Evolutionary conservation across 2,888 invertebrate genomes (phyloP), one percentile per base, ranked within the genome.

Genomic region (Drosophila setosimentum): DNA sequence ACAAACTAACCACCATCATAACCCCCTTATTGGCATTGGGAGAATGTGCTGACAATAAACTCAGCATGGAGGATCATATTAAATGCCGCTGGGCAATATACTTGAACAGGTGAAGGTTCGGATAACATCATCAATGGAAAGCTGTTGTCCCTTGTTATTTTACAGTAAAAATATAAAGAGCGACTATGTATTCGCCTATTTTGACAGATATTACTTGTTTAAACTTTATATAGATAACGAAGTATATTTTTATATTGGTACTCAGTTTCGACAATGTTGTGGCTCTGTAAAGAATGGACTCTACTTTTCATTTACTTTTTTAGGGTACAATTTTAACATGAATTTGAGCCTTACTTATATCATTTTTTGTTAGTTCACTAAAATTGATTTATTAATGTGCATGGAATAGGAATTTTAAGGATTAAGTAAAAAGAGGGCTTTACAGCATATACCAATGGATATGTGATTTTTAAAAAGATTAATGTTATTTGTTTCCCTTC

Each of bases 1-100:
- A 37, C 24, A 30, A 37, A 57, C n/a, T 16, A 40, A 21, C 37
- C 35, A 2, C 2, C 6, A 21, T 11, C 3, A 2, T 2, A 21
- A 11, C 32, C 24, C 27, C 3, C 45, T 6, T 6, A 18, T 37
- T 27, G 16, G 10, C 21, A 45, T 29, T 50, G 60, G 35, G 35
- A 29, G 60, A 55, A 59, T 50, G 45, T 75, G 68, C 51, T 76
- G 76, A 65, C 73, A 73, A 54, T 35, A 29, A 50, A 42, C 50
- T 65, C 64, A 51, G 63, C 63, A 76, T 32, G 51, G 7, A 49
- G 49, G 48, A 60, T 30, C 55, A 45, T 57, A 48, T 53, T 63
- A 49, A 64, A 54, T 68, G 61, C 64, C 54, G 45, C 37, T 5
- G 69, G 42, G 27, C 61, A 45, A 45, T 24, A n/a, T 13, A 16